These are phyloP conservation scores for Struthidea cinerea DNA, from an alignment of 2,113 vertebrate species.

Conservation along the genomic window DNA sequence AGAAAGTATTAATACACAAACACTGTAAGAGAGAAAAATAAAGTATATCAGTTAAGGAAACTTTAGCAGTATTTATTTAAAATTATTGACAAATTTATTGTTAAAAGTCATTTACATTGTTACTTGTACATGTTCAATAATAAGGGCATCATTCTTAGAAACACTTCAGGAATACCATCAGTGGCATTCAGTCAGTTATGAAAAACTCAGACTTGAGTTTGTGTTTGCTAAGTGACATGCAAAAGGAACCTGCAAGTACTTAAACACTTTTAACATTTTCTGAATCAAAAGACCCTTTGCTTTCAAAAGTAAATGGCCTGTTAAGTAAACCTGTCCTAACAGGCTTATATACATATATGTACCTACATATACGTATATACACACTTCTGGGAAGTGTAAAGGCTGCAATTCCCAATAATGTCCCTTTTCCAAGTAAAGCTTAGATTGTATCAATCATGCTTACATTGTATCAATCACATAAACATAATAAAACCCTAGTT, in stretches of 20 bases:
- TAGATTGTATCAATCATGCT: background rate
- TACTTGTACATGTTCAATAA: background rate
- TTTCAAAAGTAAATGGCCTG: background rate
- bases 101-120: background rate
- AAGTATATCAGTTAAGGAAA: background rate
- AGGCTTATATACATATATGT: background rate
- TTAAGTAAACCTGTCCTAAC: background rate
- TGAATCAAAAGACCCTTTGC: background rate
- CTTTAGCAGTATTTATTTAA: background rate
- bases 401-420: background rate
- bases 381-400: background rate
- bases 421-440: background rate
- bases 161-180: background rate
- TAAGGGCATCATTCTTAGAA: background rate
- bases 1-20: constrained; percentile 83
- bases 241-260: background rate
- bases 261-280: background rate
- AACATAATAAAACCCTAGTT: background rate
- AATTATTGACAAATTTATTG: background rate
- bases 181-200: background rate
- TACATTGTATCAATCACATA: background rate
- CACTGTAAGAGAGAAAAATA: constrained; percentile 67
- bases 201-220: background rate
- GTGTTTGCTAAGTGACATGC: background rate
- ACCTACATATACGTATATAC: background rate